phyloP scores from a whole-genome alignment of 2,113 vertebrate species.

The Ivindomyrus marchei region DNA sequence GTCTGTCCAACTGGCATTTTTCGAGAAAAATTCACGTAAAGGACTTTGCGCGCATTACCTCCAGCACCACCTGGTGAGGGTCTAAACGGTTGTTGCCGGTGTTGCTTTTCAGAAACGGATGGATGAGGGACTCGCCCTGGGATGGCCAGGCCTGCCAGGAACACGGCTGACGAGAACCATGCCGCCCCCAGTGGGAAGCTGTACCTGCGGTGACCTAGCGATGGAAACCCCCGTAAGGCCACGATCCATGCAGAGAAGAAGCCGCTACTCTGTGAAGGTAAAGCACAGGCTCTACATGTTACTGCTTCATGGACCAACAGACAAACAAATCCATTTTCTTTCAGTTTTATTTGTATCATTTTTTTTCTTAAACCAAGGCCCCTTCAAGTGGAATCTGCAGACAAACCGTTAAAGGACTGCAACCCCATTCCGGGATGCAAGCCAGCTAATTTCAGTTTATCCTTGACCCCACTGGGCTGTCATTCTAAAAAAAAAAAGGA shows the following conservation, averaged over 20 bases:
- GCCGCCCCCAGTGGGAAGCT: constrained; percentile 30
- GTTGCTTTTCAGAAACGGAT: constrained; percentile 52
- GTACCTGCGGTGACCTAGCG: constrained; percentile 22
- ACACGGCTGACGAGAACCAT: constrained; percentile 28
- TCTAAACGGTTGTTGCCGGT: background rate
- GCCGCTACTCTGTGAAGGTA: constrained; percentile 49
- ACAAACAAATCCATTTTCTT: background rate
- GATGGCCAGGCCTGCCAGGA: constrained; percentile 29
- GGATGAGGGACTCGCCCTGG: constrained; percentile 39
- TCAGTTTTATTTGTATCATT: background rate
- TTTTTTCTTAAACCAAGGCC: constrained; percentile 7
- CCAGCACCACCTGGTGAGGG: background rate
- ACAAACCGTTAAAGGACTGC: background rate
- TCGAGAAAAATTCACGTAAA: background rate
- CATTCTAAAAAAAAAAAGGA: background rate
- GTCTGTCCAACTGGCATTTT: background rate
- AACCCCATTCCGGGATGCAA: background rate
- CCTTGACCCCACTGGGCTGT: background rate
- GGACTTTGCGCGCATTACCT: no score
- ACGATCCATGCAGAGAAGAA: constrained; percentile 31
- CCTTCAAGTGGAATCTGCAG: constrained; percentile 1
- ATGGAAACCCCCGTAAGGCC: constrained; percentile 50
- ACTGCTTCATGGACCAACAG: background rate
- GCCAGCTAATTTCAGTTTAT: background rate
- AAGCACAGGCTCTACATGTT: constrained; percentile 6